phyloP scores from a whole-genome alignment of 2,113 vertebrate genomes.

The Panthera uncia region DNA sequence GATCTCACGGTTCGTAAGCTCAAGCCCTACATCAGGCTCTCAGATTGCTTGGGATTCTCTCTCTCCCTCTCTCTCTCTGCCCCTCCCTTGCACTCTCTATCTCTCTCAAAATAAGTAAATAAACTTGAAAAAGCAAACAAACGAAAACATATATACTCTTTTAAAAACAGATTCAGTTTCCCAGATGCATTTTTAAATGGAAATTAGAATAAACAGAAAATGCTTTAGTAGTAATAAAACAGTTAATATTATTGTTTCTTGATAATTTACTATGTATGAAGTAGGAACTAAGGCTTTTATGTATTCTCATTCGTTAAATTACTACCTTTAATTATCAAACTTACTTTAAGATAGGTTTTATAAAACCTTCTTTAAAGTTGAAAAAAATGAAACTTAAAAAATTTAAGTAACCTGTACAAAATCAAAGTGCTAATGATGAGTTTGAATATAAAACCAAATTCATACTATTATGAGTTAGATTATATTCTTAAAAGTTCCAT shows the following conservation, averaged over 20 bases:
- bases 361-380: background rate
- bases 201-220: background rate
- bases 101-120: no score
- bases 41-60: no score
- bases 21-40: no score
- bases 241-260: background rate
- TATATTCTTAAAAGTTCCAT: background rate
- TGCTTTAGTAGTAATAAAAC: background rate
- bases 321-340: background rate
- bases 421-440: background rate
- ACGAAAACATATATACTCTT: no score
- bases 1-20: no score
- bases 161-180: background rate
- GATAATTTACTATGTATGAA: background rate
- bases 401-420: background rate
- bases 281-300: background rate
- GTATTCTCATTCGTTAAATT: background rate
- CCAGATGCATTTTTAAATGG: background rate
- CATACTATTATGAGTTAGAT: background rate
- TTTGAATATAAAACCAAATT: background rate
- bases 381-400: background rate
- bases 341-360: slow-evolving; percentile 2
- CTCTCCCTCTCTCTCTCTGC: no score
- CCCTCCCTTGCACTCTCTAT: no score
- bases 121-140: no score